A percentile compares a stretch with the other conserved stretches of the same genome.
Conservation (phyloP, 2,888 invertebrate species). For the Drosophila multiciliata region DNA sequence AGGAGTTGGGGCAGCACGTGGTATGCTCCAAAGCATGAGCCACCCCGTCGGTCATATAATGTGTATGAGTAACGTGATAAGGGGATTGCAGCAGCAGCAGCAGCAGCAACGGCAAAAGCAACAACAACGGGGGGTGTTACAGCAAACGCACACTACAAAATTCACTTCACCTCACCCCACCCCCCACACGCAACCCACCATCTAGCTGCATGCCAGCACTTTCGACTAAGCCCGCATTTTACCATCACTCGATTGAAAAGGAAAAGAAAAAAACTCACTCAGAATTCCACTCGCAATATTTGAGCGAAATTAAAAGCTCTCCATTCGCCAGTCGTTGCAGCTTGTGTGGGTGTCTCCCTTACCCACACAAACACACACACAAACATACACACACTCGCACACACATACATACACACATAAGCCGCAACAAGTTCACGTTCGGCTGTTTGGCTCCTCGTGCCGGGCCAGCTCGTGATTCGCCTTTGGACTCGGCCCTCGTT, state of each 20-base stretch:
- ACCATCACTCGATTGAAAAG: slow-evolving; percentile 28
- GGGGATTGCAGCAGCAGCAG: slow-evolving; percentile 26
- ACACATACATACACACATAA: slow-evolving; percentile 1
- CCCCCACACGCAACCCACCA: no score
- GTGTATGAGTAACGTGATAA: slow-evolving; percentile 62
- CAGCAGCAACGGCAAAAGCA: slow-evolving; percentile 6
- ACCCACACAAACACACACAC: slow-evolving; percentile 10
- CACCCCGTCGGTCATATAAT: slow-evolving; percentile 60
- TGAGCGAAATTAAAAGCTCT: slow-evolving; percentile 59
- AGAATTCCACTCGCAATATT: slow-evolving; percentile 36
- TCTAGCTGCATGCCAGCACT: slow-evolving; percentile 27
- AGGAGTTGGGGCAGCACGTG: slow-evolving; percentile 72
- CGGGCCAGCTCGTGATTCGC: slow-evolving; percentile 69
- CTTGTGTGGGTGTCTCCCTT: slow-evolving; percentile 60
- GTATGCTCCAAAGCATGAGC: slow-evolving; percentile 62
- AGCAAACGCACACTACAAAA: background rate
- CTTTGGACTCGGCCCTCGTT: slow-evolving; percentile 40
- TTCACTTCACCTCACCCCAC: background rate
- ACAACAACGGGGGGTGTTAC: slow-evolving; percentile 26
- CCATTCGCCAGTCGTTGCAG: slow-evolving; percentile 53
- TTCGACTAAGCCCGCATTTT: slow-evolving; percentile 13
- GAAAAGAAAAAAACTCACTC: slow-evolving; percentile 17
- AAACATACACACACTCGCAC: background rate
- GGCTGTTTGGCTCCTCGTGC: slow-evolving; percentile 52
- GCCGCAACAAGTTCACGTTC: slow-evolving; percentile 42